phyloP scores from a whole-genome alignment of 1,140 invertebrate genomes.

The Sarcophaga bullata region DNA sequence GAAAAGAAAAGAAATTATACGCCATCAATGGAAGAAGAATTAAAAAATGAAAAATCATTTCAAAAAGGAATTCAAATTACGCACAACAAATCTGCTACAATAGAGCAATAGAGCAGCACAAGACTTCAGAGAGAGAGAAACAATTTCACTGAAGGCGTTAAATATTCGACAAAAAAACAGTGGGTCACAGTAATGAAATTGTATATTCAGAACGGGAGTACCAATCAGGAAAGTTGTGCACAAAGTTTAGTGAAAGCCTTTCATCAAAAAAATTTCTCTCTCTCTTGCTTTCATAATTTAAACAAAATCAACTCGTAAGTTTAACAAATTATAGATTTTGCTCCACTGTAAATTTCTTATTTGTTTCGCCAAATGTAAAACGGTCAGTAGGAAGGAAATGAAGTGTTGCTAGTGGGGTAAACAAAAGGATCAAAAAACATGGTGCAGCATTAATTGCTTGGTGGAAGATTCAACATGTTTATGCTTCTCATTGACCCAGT shows the following conservation, averaged over 20 bases:
- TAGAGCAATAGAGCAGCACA: neutral
- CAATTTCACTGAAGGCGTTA: neutral
- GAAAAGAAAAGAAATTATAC: neutral
- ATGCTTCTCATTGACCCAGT: no score
- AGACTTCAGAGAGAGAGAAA: no score
- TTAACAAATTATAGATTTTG: neutral
- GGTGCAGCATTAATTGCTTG: neutral
- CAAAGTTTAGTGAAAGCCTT: no score
- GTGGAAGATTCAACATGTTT: no score
- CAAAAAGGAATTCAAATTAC: slow-evolving; percentile 24
- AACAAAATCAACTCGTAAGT: neutral
- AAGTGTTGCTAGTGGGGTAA: slow-evolving; percentile 2
- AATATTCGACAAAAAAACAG: neutral
- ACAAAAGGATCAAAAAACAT: slow-evolving; percentile 21
- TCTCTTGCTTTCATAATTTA: no score
- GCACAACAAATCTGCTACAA: neutral
- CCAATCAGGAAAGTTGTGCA: no score
- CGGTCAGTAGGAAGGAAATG: neutral
- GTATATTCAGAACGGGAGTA: no score
- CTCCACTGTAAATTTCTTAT: neutral
- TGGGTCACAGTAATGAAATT: no score
- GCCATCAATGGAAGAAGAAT: slow-evolving; percentile 14
- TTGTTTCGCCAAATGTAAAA: neutral
- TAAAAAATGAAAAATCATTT: neutral
- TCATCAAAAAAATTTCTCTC: no score